Conservation (phyloP, 2,113 vertebrate genomes). For the Triplophysa dalaica region DNA sequence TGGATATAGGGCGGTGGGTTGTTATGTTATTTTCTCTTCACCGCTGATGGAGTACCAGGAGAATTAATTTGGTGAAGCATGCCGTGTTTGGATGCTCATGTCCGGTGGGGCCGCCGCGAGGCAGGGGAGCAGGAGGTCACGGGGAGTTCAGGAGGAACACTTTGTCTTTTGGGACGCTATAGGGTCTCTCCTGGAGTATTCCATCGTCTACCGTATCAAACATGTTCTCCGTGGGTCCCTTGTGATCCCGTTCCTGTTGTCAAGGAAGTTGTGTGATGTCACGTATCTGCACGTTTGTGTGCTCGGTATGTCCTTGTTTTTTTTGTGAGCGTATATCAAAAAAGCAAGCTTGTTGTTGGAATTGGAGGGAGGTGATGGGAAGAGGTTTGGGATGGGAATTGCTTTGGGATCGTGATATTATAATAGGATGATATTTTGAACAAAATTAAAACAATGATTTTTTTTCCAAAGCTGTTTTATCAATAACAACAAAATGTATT, state of each 20-base stretch:
- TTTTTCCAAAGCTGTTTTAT: no score
- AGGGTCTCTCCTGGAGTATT: slow-evolving; percentile 8
- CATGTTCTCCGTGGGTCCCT: slow-evolving; percentile 31
- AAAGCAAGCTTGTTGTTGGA: background rate
- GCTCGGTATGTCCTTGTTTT: background rate
- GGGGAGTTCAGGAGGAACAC: slow-evolving; percentile 45
- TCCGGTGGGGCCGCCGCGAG: background rate
- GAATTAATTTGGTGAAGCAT: slow-evolving; percentile 45
- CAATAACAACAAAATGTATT: no score
- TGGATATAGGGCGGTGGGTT: slow-evolving; percentile 24
- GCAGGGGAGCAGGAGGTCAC: slow-evolving; percentile 42
- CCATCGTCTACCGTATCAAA: background rate
- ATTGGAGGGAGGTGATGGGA: no score
- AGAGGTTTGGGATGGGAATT: no score
- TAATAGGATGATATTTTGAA: no score
- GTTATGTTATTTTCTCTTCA: slow-evolving; percentile 19
- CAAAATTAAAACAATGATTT: no score
- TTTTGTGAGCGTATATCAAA: background rate
- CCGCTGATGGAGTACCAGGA: slow-evolving; percentile 37
- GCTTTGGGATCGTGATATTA: no score
- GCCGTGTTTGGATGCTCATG: slow-evolving; percentile 10
- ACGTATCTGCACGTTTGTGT: background rate
- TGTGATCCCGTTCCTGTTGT: slow-evolving; percentile 3
- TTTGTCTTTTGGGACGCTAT: slow-evolving; percentile 15
- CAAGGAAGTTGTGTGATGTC: slow-evolving; percentile 9